These are phyloP conservation scores for Helicorthomorpha holstii DNA, from an alignment of 1,140 invertebrate species.

Conservation along the genomic window DNA sequence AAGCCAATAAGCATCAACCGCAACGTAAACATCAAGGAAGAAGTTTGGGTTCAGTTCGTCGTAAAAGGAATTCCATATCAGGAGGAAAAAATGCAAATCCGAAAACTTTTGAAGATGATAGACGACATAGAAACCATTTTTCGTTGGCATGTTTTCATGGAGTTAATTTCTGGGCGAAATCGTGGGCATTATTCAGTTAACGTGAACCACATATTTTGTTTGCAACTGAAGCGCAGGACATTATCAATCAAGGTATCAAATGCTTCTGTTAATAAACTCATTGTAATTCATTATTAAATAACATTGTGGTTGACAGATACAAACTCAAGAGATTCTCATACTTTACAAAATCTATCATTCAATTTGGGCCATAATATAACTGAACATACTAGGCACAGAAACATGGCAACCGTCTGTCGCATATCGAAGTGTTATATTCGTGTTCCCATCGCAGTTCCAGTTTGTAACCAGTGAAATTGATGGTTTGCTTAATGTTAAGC, in stretches of 20 bases:
- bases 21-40: neutral
- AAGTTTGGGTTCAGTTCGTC: no score
- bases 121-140: slow-evolving; percentile 70
- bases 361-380: slow-evolving; percentile 42
- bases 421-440: slow-evolving; percentile 72
- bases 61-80: no score
- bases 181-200: slow-evolving; percentile 87
- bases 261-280: no score
- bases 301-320: slow-evolving; percentile 1
- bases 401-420: slow-evolving; percentile 79
- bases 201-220: slow-evolving; percentile 89
- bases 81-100: no score
- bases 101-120: slow-evolving; percentile 78
- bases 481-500: slow-evolving; percentile 34
- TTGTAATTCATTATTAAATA: no score
- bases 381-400: slow-evolving; percentile 42
- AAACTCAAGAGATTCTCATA: slow-evolving; percentile 24
- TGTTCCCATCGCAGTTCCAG: slow-evolving; percentile 88
- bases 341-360: slow-evolving; percentile 53
- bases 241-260: no score
- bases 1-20: no score
- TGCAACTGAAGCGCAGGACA: slow-evolving; percentile 81
- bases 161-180: slow-evolving; percentile 91
- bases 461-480: slow-evolving; percentile 85
- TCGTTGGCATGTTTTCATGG: slow-evolving; percentile 94